Evolutionary conservation across 2,113 vertebrate genomes (phyloP).

Genomic region (Rhea americana): DNA sequence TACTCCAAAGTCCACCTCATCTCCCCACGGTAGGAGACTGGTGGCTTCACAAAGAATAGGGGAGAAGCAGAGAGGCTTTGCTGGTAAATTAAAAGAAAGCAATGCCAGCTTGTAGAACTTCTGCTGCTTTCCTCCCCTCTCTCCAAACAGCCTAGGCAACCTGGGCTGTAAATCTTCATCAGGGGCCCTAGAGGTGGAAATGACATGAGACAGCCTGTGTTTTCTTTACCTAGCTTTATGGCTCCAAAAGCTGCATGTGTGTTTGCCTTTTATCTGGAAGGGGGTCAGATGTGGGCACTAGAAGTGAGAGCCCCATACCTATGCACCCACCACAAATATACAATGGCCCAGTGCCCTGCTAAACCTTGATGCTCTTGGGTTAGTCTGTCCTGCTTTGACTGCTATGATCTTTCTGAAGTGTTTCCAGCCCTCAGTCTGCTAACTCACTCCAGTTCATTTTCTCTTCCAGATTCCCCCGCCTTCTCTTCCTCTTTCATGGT

Average conservation of each 20-base stretch:
- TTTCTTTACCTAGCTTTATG: neutral
- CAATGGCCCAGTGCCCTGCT: neutral
- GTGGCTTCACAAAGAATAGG: neutral
- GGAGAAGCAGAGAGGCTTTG: neutral
- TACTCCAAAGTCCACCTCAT: slow-evolving; percentile 36
- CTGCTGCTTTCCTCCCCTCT: neutral
- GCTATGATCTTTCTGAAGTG: neutral
- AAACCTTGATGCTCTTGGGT: neutral
- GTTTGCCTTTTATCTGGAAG: neutral
- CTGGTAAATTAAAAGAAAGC: slow-evolving; percentile 6
- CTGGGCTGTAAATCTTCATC: neutral
- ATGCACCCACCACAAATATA: neutral
- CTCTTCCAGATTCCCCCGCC: accelerated
- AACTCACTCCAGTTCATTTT: neutral
- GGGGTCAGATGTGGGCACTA: neutral
- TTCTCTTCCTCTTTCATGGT: neutral
- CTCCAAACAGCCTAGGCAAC: neutral
- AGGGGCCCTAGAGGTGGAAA: neutral
- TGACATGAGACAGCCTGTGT: neutral
- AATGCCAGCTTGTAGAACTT: neutral
- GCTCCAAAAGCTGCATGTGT: neutral
- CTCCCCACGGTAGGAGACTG: slow-evolving; percentile 27
- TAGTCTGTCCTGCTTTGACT: neutral
- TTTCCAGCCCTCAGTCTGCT: neutral
- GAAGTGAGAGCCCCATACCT: accelerated